Evolutionary conservation across 2,888 invertebrate species (phyloP).

Genomic region (Heliconius aoede): DNA sequence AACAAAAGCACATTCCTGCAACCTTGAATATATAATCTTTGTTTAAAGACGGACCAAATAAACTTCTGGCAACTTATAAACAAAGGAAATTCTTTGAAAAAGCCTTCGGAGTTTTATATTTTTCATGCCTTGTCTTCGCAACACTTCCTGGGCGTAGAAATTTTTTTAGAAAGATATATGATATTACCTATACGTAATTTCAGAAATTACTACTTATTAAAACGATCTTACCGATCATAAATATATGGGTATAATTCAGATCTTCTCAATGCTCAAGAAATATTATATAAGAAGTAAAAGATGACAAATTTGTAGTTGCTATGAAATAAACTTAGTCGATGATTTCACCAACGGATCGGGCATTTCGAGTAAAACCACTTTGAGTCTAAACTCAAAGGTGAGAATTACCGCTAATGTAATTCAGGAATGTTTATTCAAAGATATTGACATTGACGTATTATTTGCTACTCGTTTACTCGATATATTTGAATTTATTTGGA

Average conservation of each 20-base stretch:
- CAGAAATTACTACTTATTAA: neutral
- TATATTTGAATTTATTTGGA: constrained; percentile 14
- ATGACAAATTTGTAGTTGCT: neutral
- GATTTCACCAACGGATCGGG: constrained; percentile 36
- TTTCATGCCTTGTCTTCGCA: neutral
- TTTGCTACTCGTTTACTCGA: neutral
- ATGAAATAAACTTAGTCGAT: constrained; percentile 32
- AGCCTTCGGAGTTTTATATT: neutral
- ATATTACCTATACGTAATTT: neutral
- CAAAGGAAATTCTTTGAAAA: neutral
- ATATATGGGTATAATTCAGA: no score
- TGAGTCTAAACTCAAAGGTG: constrained; percentile 3
- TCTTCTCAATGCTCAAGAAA: neutral
- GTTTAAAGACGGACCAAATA: neutral
- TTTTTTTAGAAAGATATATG: neutral
- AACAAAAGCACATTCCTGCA: neutral
- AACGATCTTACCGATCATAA: neutral
- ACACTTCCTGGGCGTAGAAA: neutral
- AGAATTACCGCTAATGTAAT: constrained; percentile 40
- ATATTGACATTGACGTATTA: neutral
- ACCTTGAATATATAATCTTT: neutral
- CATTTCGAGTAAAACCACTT: neutral
- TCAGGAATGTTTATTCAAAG: constrained; percentile 7
- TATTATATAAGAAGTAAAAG: constrained; percentile 1
- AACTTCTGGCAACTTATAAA: neutral